A percentile compares a stretch with the other conserved stretches of the same genome.
Conservation (phyloP, 2,888 invertebrate genomes). For the Tipula unca region DNA sequence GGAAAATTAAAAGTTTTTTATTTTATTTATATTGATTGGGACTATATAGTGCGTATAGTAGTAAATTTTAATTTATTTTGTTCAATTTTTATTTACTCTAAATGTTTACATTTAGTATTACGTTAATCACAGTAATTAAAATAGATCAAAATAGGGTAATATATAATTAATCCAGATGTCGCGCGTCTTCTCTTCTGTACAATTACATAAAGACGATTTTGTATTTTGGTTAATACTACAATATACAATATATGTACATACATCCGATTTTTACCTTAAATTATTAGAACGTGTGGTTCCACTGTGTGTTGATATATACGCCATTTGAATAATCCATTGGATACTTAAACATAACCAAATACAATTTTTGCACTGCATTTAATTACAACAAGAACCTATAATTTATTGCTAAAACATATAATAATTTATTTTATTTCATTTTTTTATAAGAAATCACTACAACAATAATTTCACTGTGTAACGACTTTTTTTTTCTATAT, state of each 20-base stretch:
- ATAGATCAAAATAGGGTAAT: not conserved
- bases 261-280: not conserved
- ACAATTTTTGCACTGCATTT: not conserved
- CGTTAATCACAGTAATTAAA: not conserved
- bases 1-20: not conserved
- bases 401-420: not conserved
- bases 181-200: not conserved
- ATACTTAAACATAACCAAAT: conserved; percentile 22
- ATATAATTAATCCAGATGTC: not conserved
- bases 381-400: not conserved
- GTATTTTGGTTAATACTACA: not conserved
- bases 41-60: not conserved
- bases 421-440: not conserved
- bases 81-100: not conserved
- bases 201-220: not conserved
- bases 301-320: conserved; percentile 41
- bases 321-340: conserved; percentile 40
- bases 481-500: not conserved
- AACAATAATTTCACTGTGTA: not conserved
- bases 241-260: not conserved
- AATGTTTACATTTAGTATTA: not conserved
- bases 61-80: not conserved
- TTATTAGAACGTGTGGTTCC: conserved; percentile 31
- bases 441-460: not conserved
- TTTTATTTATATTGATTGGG: not conserved